Evolutionary conservation across 2,888 invertebrate genomes (phyloP), one percentile per base, ranked within the genome.

Genomic region (Anarsia innoxiella): DNA sequence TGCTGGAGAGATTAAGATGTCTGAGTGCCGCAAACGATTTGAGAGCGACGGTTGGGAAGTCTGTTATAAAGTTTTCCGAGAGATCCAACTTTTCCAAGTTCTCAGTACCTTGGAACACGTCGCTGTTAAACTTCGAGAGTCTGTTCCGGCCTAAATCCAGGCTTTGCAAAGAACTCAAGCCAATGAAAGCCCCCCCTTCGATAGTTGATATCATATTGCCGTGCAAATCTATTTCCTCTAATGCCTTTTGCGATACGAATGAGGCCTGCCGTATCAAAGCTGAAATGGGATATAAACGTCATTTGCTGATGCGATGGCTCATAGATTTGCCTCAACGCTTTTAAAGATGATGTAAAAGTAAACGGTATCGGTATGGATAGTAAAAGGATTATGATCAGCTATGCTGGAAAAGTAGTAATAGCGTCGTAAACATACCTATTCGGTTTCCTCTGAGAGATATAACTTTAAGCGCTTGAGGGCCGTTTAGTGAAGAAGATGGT

Each of bases 51-150:
- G 89, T 88, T 2, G 95, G 95, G 60, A 95, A 93, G 63, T 93
- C 92, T 1, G 87, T 85, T 37, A 96, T 90, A 65, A 94, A 94
- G 82, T 97, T 97, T 59, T 93, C 91, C 0, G 95, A 93, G 14
- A 97, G 80, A 66, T 96, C 94, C 47, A 97, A 78, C 51, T 90
- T 90, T 53, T 92, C 89, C 43, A 97, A 80, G 53, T 91, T 90
- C 39, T 89, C 88, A 2, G 93, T 88, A 36, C 93, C 90, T 84
- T 90, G 89, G 57, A 95, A 94, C 36, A 93, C 91, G 61, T 94
- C 93, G 66, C 94, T 94, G 69, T 95, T 94, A 59, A 96, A 89
- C 53, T 91, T 90, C 5, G 89, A 88, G 10, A 96, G 86, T 46
- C 92, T 88, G 75, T 96, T 96, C 47, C 91, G 89, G 1, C 92